Evolutionary conservation across 1,140 invertebrate genomes (phyloP), one percentile per base, ranked within the genome.

Genomic region (Drosophila kikkawai): DNA sequence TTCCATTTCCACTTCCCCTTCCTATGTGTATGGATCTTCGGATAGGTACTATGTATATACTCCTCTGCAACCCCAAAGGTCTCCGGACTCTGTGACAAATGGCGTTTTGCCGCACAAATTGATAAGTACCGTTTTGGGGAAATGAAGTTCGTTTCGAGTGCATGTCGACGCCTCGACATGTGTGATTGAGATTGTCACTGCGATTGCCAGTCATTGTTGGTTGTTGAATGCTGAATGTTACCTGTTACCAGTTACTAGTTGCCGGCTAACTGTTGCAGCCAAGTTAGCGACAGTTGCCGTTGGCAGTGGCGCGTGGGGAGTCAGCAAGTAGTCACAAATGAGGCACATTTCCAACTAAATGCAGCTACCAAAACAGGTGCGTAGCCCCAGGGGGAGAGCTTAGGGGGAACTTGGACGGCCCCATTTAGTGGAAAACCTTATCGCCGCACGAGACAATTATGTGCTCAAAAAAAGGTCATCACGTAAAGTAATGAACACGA

Each of bases 81-180:
- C 44, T 26, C 19, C 44, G 42, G 34, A 67, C 82, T 37, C 75
- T 61, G 68, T 82, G 83, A 83, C 76, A 87, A 82, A 86, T 86
- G 83, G 69, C 84, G 64, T 74, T 77, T 86, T 75, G 74, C 66
- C 71, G 70, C 79, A 83, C 71, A 82, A 86, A 86, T 86, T 86
- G 80, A 86, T 86, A 88, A 83, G 84, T 88, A 78, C 83, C 83
- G 84, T 86, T 84, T 82, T 76, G 48, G 73, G 63, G 45, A 59
- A 74, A 61, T 79, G 58, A 64, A 65, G 68, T 80, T 78, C 71
- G 73, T 65, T 80, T 78, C 71, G 73, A 76, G 55, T 77, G 63
- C 36, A 77, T 75, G 81, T 80, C 80, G 61, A 66, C 81, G 76
- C 76, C 73, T 68, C 63, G 65, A n/a, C 56, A 39, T 70, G 65